These are phyloP conservation scores for Rhyacophila brunnea DNA, from an alignment of 1,140 invertebrate genomes.

Conservation along the genomic window DNA sequence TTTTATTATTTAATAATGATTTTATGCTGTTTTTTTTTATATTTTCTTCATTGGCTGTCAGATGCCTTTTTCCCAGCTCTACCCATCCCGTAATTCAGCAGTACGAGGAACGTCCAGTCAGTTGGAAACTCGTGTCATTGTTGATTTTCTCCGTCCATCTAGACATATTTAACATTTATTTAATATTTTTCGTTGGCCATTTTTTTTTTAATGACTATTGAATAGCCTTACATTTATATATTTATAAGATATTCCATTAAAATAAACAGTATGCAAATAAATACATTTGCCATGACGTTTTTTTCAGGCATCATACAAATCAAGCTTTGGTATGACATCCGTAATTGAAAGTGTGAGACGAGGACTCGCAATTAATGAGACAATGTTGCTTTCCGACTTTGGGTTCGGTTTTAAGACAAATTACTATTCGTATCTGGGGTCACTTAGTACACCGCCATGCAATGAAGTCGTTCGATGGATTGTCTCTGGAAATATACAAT, in stretches of 20 bases:
- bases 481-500: neutral
- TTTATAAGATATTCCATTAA: no score
- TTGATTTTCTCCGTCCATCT: neutral
- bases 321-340: neutral
- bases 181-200: neutral
- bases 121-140: neutral
- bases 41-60: neutral
- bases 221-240: neutral
- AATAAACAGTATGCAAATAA: no score
- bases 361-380: neutral
- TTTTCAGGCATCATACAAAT: no score
- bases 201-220: neutral
- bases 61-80: no score
- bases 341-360: neutral
- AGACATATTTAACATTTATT: neutral
- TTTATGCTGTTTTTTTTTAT: neutral
- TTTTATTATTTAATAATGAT: no score
- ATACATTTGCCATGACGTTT: no score
- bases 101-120: no score
- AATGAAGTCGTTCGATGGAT: constrained; percentile 77
- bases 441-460: constrained; percentile 73
- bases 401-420: neutral
- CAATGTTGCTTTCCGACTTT: neutral
- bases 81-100: no score
- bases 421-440: constrained; percentile 68